A percentile compares a stretch with the other conserved stretches of the same genome.
Evolutionary conservation across 2,888 invertebrate species (phyloP).

Genomic region (Lottia gigantea): DNA sequence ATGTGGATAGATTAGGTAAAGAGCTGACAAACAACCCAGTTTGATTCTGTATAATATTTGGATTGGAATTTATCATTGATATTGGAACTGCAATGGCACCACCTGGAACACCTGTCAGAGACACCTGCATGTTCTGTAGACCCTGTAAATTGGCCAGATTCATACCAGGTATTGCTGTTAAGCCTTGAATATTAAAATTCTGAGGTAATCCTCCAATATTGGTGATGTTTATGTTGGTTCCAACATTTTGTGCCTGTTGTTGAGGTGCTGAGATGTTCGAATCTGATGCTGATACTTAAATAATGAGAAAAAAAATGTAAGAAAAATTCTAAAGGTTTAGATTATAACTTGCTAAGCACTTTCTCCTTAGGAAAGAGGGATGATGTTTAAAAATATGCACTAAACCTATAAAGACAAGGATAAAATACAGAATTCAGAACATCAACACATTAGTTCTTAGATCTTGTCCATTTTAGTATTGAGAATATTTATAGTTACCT

Average conservation of each 20-base stretch:
- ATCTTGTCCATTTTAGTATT: too few relatives aligned
- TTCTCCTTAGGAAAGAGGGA: too few relatives aligned
- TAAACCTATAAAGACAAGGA: too few relatives aligned
- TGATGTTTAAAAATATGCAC: too few relatives aligned
- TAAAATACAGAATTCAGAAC: too few relatives aligned
- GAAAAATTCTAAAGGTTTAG: too few relatives aligned
- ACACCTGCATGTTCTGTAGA: conserved; percentile 59
- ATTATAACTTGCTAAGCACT: too few relatives aligned
- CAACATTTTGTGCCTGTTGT: conserved; percentile 19
- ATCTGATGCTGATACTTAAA: background rate
- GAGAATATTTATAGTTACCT: too few relatives aligned
- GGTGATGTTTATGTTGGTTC: conserved; percentile 55
- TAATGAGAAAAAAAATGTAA: background rate
- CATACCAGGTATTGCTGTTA: conserved; percentile 57
- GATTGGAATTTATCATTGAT: conserved; percentile 58
- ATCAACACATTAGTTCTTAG: too few relatives aligned
- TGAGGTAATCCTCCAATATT: conserved; percentile 57
- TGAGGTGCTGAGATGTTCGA: conserved; percentile 12
- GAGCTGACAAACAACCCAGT: conserved; percentile 57
- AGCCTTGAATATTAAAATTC: conserved; percentile 63
- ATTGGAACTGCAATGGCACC: conserved; percentile 83
- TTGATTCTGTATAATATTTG: conserved; percentile 50
- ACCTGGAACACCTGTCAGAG: conserved; percentile 68
- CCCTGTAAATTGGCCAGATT: conserved; percentile 58
- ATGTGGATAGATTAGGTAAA: conserved; percentile 27